Percentiles rank a stretch among this genome's conserved stretches.
Conservation (phyloP, 1,140 invertebrate species). For the Phocides pigmalion region DNA sequence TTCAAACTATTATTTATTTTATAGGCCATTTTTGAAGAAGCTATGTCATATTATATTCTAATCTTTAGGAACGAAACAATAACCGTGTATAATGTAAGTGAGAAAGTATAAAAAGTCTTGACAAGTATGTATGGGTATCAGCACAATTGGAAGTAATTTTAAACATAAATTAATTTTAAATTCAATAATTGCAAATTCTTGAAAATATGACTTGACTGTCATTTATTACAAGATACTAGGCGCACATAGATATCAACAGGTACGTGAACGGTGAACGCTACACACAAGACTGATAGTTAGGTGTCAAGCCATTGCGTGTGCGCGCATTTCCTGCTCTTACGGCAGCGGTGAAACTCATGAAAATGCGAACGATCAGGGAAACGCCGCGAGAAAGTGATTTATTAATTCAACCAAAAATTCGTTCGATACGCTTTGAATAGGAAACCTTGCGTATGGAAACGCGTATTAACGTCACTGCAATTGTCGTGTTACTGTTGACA, state of each 20-base stretch:
- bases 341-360: conserved; percentile 66
- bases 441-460: conserved; percentile 3
- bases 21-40: too few species aligned
- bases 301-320: conserved; percentile 50
- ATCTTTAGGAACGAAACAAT: too few species aligned
- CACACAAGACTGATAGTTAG: conserved; percentile 29
- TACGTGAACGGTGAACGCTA: background rate
- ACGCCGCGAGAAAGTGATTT: conserved; percentile 70
- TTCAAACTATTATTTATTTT: too few species aligned
- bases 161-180: too few species aligned
- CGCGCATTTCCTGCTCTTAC: conserved; percentile 51
- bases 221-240: background rate
- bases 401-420: conserved; percentile 64
- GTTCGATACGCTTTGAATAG: conserved; percentile 10
- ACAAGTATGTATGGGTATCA: too few species aligned
- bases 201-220: background rate
- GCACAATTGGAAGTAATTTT: too few species aligned
- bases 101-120: too few species aligned
- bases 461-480: background rate
- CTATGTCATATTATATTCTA: too few species aligned
- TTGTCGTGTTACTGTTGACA: background rate
- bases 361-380: conserved; percentile 64
- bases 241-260: background rate
- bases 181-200: too few species aligned
- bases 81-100: too few species aligned